Conservation (phyloP, 2,113 vertebrate species). For the Limanda limanda region DNA sequence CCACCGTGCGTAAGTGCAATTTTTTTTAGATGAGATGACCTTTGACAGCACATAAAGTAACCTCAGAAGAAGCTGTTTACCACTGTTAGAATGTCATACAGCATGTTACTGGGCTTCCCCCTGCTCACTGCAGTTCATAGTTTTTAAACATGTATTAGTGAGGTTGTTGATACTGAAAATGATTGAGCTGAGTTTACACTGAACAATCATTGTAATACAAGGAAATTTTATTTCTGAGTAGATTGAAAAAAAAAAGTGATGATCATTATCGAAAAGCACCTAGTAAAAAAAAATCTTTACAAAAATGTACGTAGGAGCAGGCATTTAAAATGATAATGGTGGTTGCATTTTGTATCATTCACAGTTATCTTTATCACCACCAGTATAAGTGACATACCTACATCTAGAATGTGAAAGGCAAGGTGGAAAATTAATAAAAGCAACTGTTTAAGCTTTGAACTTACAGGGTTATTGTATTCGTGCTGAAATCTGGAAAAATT, state of each 20-base stretch:
- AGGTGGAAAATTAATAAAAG: too few relatives aligned
- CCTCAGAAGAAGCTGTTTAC: constrained; percentile 65
- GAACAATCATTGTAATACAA: constrained; percentile 32
- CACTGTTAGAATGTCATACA: constrained; percentile 68
- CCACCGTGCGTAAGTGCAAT: constrained; percentile 45
- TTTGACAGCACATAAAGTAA: constrained; percentile 67
- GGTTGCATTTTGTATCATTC: too few relatives aligned
- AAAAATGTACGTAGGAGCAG: neutral
- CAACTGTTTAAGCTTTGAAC: too few relatives aligned
- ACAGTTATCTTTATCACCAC: neutral
- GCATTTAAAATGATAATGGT: neutral
- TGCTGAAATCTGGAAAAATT: too few relatives aligned
- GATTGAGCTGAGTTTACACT: constrained; percentile 35
- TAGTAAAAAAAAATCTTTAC: neutral
- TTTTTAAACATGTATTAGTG: constrained; percentile 41
- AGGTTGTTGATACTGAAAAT: constrained; percentile 51
- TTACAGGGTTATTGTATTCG: too few relatives aligned
- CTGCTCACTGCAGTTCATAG: constrained; percentile 52
- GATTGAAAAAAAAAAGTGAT: neutral
- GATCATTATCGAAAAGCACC: neutral
- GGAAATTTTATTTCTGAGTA: constrained; percentile 27
- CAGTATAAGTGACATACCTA: too few relatives aligned
- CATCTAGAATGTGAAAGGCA: too few relatives aligned
- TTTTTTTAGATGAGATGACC: constrained; percentile 59
- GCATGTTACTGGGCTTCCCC: constrained; percentile 66